Evolutionary conservation across 1,140 invertebrate genomes (phyloP).

Genomic region (Antheraea pernyi): DNA sequence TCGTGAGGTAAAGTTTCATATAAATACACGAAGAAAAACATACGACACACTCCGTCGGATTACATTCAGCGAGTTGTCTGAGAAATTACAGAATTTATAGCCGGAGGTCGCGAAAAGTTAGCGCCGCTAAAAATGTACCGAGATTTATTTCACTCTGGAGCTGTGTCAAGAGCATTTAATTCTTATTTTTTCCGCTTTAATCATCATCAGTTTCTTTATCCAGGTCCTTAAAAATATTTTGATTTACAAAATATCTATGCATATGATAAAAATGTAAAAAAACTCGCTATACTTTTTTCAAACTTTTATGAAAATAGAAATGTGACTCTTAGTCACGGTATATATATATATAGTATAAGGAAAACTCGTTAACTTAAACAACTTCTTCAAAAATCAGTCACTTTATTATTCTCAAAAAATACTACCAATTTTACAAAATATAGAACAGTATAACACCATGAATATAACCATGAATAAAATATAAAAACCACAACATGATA

Average conservation of each 20-base stretch:
- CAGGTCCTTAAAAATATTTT: not conserved
- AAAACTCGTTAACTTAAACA: no score
- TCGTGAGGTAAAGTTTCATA: not conserved
- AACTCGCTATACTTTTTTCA: no score
- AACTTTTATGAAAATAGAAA: no score
- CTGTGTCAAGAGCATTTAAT: not conserved
- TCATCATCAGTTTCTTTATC: not conserved
- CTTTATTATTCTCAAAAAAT: no score
- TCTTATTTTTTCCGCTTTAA: not conserved
- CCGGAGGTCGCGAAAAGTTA: conserved; percentile 3
- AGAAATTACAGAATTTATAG: conserved; percentile 5
- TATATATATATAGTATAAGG: no score
- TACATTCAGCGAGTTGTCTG: not conserved
- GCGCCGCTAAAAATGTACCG: conserved; percentile 1
- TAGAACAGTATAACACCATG: no score
- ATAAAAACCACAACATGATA: no score
- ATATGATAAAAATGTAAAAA: no score
- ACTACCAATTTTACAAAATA: no score
- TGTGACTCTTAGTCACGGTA: no score
- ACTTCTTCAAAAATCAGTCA: no score
- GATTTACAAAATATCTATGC: not conserved
- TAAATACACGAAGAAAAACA: not conserved
- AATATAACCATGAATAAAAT: no score
- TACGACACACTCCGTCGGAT: conserved; percentile 1
- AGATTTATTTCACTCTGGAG: not conserved